Base-by-base conservation (phyloP, 2,797 vertebrate genomes). In the Pseudocheirus occidentalis region DNA sequence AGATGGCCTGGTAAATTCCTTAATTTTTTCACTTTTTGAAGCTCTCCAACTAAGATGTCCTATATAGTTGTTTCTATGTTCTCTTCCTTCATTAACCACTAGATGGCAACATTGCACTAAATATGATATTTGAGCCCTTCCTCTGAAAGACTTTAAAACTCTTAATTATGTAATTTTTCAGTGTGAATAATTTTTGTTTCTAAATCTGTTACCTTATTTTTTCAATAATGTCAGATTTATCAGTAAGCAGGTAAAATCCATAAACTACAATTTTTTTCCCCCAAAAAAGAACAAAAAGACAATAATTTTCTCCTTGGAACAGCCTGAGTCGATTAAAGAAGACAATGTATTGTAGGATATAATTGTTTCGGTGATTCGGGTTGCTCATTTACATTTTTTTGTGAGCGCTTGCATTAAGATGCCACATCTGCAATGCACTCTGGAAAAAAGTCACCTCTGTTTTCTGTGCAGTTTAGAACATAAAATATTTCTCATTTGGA, bases 61-160 rank as follows among this genome's bases (percentile, higher is more conserved):
- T 31, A 62, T 55, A 34, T 52, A 52, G 31, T 18, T 13, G 6
- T 29, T 58, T 87, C 94, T 54, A 28, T 52, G 87, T 40, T 53
- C 0, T 81, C 87, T 94, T 90, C 18, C 53, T 7, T 90, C 1
- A 0, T 34, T 59, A 96, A 96, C 96, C 98, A 95, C 95, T 98
- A 98, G 98, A 98, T 98, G 98, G 97, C 98, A 98, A 96, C 96
- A 97, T 98, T 98, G 98, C 31, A 98, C 96, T 46, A 10, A 52
- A 16, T 92, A 56, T n/a, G 59, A 58, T 91, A 11, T 12, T 55
- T 1, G 34, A 91, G 90, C 4, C 27, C 7, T 4, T 1, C 1
- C 29, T 87, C 55, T 31, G 5, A 52, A 94, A 0, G 31, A 90
- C 55, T 92, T 95, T 91, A 54, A 98, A 97, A 97, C 96, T 57